Base-by-base conservation (phyloP, 1,140 invertebrate genomes). In the Oreohelix idahoensis region DNA sequence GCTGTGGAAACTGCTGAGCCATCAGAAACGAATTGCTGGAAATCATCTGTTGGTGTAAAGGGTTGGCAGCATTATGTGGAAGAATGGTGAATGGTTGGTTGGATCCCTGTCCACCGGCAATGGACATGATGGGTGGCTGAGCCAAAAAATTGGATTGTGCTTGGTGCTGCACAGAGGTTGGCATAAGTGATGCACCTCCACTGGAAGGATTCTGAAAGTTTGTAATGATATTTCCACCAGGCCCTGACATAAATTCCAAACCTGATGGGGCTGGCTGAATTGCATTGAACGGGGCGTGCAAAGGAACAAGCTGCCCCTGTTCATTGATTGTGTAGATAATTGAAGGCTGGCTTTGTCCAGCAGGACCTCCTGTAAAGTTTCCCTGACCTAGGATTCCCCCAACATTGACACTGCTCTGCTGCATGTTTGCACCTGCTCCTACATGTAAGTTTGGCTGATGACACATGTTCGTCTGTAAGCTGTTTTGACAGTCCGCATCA, bases 241-340 rank as follows among this genome's bases (percentile, higher is more conserved):
- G 8, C 2, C 39, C 26, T 13, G 74, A 29, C 51, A 79, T 36
- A 45, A 79, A 79, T 38, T 79, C 77, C 36, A 79, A 42, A 23
- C 77, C 77, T 38, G 77, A 26, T 20, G 49, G 49, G 23, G 51
- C 39, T 23, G 1, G 32, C 58, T 79, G 77, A 17, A 79, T 38
- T 36, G 13, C 53, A 39, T 79, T 79, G 53, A 79, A 2, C 17
- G 77, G 53, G 32, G 70, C 1, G 1, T 82, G 80, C 4, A 82
- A 45, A 26, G 80, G 70, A 0, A 82, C 80, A 5, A 82, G 80
- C 20, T 82, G 80, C 29, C 80, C 80, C 32, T 75, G 70, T 26
- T 82, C 80, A 17, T 63, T 75, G 29, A 82, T 38, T 26, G 80
- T 82, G 80, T 82, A 82, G 45, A 82, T 82, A 20, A 81, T 35